These are phyloP conservation scores for Maniola hyperantus DNA, from an alignment of 2,888 invertebrate genomes.

Conservation along the genomic window DNA sequence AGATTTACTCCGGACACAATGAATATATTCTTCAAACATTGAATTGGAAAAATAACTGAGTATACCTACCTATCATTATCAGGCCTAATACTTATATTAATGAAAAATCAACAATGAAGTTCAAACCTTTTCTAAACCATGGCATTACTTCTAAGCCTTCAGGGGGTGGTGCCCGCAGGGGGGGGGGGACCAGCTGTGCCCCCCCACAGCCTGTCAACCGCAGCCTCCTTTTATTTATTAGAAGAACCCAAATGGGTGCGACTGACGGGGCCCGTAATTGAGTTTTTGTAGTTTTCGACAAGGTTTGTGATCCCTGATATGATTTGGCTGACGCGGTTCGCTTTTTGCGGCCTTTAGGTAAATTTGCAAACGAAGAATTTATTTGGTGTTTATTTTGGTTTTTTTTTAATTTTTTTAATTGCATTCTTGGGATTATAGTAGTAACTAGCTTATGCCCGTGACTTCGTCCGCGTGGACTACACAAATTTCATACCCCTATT, in stretches of 20 bases:
- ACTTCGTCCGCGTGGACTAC: too few relatives aligned
- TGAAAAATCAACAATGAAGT: conserved; percentile 6
- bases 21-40: too few relatives aligned
- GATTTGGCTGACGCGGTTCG: conserved; percentile 6
- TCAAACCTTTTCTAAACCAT: conserved; percentile 18
- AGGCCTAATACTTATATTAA: neutral
- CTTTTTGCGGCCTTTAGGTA: neutral
- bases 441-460: too few relatives aligned
- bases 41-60: too few relatives aligned
- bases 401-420: too few relatives aligned
- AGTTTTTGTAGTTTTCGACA: conserved; percentile 38
- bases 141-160: conserved; percentile 44
- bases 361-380: neutral
- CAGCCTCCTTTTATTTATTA: conserved; percentile 54
- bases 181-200: conserved; percentile 60
- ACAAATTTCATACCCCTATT: too few relatives aligned
- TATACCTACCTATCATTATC: too few relatives aligned
- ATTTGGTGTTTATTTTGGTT: neutral
- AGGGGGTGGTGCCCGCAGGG: conserved; percentile 24
- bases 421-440: too few relatives aligned
- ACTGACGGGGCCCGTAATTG: conserved; percentile 57
- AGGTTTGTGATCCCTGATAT: conserved; percentile 30
- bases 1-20: too few relatives aligned
- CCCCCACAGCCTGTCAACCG: conserved; percentile 67
- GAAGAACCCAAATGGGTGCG: conserved; percentile 64